Conservation (phyloP, 2,888 invertebrate species). For the Scaptomyza reducta region DNA sequence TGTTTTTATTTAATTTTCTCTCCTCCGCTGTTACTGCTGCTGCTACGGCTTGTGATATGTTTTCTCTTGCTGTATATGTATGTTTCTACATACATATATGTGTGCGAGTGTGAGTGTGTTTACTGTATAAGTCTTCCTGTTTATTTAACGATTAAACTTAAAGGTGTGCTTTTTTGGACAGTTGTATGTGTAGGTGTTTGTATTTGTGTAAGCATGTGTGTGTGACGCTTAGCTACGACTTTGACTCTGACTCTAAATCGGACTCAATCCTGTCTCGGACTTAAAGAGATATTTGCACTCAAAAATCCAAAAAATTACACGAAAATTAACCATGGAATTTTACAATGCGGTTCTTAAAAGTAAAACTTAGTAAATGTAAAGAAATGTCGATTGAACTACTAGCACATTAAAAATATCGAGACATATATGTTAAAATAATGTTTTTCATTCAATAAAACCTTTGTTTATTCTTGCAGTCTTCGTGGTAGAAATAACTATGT, state of each 20-base stretch:
- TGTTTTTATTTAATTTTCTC: constrained; percentile 69
- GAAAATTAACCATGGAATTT: no score
- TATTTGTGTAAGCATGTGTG: constrained; percentile 14
- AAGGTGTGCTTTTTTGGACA: constrained; percentile 54
- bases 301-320: background rate
- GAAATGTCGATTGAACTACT: no score
- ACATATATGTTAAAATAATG: no score
- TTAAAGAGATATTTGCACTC: background rate
- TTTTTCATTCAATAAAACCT: no score
- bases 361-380: no score
- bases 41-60: constrained; percentile 63
- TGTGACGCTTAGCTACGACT: constrained; percentile 42
- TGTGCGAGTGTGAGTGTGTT: constrained; percentile 18
- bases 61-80: constrained; percentile 33
- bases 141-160: constrained; percentile 74
- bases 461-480: no score
- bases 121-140: constrained; percentile 78
- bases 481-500: no score
- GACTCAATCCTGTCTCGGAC: constrained; percentile 12
- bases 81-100: constrained; percentile 2
- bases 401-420: no score
- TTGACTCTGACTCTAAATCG: constrained; percentile 23
- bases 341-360: no score
- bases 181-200: constrained; percentile 4
- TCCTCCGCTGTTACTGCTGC: constrained; percentile 39